Percentiles rank a stretch among this genome's conserved stretches.
Evolutionary conservation across 64 coral and sea anemone species (phyloP).

Genomic region (Catalaphyllia jardinei): DNA sequence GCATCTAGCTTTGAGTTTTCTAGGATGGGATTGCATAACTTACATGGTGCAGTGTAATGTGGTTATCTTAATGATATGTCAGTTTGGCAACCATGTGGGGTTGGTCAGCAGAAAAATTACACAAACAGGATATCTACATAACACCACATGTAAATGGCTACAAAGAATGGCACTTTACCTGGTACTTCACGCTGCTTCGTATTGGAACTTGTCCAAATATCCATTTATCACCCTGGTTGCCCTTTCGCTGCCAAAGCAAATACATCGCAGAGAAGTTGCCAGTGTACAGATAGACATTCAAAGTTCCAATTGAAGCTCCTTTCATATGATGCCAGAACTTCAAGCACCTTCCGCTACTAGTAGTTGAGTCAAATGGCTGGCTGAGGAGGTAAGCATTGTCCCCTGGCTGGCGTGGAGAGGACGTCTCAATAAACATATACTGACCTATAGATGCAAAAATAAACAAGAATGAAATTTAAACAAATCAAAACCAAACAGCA

Average conservation of each 20-base stretch:
- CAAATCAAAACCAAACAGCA: not conserved
- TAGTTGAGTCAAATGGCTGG: conserved; percentile 66
- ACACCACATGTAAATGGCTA: too few species aligned
- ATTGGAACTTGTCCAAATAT: conserved; percentile 76
- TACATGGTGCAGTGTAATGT: too few species aligned
- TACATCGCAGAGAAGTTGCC: conserved; percentile 43
- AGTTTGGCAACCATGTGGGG: not conserved
- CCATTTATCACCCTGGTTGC: conserved; percentile 78
- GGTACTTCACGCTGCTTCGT: conserved; percentile 64
- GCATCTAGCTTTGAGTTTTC: too few species aligned
- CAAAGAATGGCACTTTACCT: conserved; percentile 29
- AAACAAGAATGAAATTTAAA: not conserved
- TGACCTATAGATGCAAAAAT: conserved; percentile 16
- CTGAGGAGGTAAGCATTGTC: conserved; percentile 81
- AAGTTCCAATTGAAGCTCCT: conserved; percentile 73
- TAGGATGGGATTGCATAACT: too few species aligned
- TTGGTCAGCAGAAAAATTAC: not conserved
- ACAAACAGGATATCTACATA: not conserved
- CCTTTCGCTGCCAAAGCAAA: conserved; percentile 64
- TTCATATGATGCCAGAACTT: conserved; percentile 98
- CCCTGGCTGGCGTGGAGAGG: conserved; percentile 58
- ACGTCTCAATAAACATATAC: conserved; percentile 91
- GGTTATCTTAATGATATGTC: too few species aligned
- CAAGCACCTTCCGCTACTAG: conserved; percentile 68
- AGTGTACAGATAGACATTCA: conserved; percentile 70